Percentiles rank a stretch among this genome's conserved stretches.
phyloP scores from a whole-genome alignment of 1,140 invertebrate species.

The Drosophila burlai region DNA sequence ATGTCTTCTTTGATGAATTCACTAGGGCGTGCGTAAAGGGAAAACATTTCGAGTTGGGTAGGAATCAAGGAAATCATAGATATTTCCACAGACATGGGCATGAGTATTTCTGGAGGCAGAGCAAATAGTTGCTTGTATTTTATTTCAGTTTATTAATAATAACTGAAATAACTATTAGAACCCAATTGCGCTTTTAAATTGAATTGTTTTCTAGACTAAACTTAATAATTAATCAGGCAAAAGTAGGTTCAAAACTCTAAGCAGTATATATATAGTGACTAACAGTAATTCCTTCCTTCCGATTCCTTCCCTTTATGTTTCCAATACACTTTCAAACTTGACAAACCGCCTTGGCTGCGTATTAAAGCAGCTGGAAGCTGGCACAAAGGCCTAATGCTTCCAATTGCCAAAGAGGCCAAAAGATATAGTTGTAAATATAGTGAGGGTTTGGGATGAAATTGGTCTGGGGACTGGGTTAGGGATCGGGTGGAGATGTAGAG shows the following conservation, averaged over 20 bases:
- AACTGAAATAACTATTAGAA: not conserved
- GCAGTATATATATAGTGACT: not conserved
- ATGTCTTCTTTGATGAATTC: constrained; percentile 6
- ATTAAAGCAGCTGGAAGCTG: constrained; percentile 28
- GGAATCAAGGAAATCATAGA: not conserved
- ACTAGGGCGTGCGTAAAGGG: not conserved
- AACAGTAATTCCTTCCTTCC: no score
- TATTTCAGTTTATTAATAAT: not conserved
- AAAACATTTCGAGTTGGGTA: not conserved
- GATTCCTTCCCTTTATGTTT: not conserved
- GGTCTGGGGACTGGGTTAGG: not conserved
- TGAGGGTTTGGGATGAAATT: not conserved
- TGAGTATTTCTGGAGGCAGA: not conserved
- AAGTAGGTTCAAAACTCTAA: not conserved
- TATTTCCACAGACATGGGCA: not conserved
- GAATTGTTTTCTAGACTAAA: not conserved
- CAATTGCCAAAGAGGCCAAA: constrained; percentile 22
- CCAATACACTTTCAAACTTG: not conserved
- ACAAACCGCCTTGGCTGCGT: constrained; percentile 15
- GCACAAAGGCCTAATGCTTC: constrained; percentile 33
- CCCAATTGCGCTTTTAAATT: not conserved
- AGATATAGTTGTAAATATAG: constrained; percentile 38
- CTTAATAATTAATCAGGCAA: not conserved
- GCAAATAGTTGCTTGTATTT: not conserved
- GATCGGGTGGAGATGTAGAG: constrained; percentile 13